These are phyloP conservation scores for Pycnonotus jocosus DNA, from an alignment of 2,113 vertebrate species.

Conservation along the genomic window DNA sequence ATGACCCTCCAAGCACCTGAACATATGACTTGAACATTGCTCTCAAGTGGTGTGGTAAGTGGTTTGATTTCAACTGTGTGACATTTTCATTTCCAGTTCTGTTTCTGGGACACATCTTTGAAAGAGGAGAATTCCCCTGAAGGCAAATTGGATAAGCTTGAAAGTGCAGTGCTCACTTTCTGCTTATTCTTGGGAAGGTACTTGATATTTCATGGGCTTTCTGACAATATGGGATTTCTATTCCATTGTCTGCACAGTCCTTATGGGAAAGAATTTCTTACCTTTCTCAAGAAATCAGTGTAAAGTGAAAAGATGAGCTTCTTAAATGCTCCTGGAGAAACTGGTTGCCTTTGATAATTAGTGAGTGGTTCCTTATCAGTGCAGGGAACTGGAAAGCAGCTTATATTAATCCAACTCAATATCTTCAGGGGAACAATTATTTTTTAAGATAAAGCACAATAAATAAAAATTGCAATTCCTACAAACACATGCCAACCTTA, in stretches of 20 bases:
- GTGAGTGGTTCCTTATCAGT: not conserved
- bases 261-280: not conserved
- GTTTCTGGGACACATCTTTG: not conserved
- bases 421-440: not conserved
- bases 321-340: not conserved
- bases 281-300: not conserved
- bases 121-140: not conserved
- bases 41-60: not conserved
- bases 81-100: not conserved
- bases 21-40: not conserved
- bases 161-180: not conserved
- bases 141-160: not conserved
- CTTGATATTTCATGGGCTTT: not conserved
- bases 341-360: not conserved
- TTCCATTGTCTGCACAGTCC: not conserved
- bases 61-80: fast-evolving
- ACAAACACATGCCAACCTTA: not conserved
- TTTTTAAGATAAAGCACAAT: not conserved
- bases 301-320: not conserved
- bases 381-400: not conserved
- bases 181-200: not conserved
- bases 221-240: not conserved
- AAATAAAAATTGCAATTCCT: not conserved
- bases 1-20: too few relatives aligned
- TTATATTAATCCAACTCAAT: not conserved